A percentile compares a stretch with the other conserved stretches of the same genome.
These are phyloP conservation scores for Epinotia brunnichana DNA, from an alignment of 2,888 invertebrate genomes.

Conservation along the genomic window DNA sequence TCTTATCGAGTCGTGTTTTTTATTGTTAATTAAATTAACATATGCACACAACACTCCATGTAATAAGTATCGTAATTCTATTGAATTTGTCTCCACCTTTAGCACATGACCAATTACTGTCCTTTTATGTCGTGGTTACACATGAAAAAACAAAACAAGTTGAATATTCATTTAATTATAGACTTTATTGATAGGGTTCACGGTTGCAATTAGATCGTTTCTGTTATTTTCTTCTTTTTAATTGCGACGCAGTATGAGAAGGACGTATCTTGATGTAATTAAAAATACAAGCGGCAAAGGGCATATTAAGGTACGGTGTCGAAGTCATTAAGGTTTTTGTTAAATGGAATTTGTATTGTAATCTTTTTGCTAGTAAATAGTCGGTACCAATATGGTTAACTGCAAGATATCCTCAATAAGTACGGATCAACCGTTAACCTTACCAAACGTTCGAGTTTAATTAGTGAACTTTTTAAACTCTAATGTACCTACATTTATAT, in stretches of 20 bases:
- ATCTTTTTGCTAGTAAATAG: neutral
- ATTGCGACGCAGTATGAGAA: neutral
- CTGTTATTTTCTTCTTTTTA: neutral
- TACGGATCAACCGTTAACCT: neutral
- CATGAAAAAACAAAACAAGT: neutral
- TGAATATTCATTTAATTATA: neutral
- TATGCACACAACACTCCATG: neutral
- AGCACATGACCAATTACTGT: constrained; percentile 15
- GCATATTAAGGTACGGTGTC: constrained; percentile 4
- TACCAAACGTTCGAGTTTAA: neutral
- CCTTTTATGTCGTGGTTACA: constrained; percentile 14
- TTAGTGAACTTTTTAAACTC: neutral
- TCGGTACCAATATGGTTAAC: constrained; percentile 5
- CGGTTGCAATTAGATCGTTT: neutral
- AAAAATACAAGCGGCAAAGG: neutral
- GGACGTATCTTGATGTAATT: constrained; percentile 16
- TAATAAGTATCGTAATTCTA: constrained; percentile 20
- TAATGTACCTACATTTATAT: too few relatives aligned
- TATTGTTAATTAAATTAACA: constrained; percentile 23
- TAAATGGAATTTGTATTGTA: neutral
- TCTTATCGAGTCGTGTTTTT: constrained; percentile 12
- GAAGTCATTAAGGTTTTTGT: constrained; percentile 24
- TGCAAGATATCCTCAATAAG: constrained; percentile 6
- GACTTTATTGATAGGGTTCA: constrained; percentile 2
- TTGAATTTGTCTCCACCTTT: constrained; percentile 31